These are phyloP conservation scores for Erinaceus europaeus DNA, from an alignment of 2,113 vertebrate species.

Conservation along the genomic window DNA sequence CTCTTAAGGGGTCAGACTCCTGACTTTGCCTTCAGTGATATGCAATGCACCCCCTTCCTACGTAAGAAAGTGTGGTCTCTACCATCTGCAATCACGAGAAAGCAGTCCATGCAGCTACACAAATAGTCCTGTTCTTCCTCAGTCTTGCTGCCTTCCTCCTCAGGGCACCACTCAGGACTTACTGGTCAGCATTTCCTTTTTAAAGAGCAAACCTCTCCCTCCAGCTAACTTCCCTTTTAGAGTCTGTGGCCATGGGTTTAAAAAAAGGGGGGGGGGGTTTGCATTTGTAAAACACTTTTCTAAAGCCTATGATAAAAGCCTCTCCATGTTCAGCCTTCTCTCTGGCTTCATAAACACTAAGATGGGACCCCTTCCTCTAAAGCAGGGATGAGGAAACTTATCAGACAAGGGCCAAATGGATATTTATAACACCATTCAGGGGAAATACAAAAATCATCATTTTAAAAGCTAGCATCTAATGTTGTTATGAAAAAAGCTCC, in stretches of 20 bases:
- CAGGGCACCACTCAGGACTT: not conserved
- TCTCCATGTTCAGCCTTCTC: not conserved
- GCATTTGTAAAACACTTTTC: not conserved
- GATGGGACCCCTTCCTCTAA: not conserved
- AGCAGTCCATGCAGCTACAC: not conserved
- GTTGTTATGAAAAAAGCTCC: too few relatives aligned
- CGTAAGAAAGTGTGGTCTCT: not conserved
- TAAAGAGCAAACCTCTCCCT: not conserved
- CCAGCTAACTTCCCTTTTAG: conserved; percentile 11
- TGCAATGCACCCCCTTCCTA: not conserved
- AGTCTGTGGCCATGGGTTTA: not conserved
- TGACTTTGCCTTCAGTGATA: not conserved
- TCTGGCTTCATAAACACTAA: not conserved
- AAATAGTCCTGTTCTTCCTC: not conserved
- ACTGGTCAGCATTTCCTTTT: conserved; percentile 18
- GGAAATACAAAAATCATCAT: too few relatives aligned
- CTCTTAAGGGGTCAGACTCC: not conserved
- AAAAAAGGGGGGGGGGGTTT: too few relatives aligned
- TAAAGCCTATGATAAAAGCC: not conserved
- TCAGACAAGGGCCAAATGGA: too few relatives aligned
- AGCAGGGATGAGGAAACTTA: too few relatives aligned
- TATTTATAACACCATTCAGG: too few relatives aligned
- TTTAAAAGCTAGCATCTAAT: too few relatives aligned
- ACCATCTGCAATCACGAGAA: not conserved
- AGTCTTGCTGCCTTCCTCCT: not conserved